Base-by-base conservation (phyloP, 2,888 invertebrate genomes). In the Microdon myrmicae region DNA sequence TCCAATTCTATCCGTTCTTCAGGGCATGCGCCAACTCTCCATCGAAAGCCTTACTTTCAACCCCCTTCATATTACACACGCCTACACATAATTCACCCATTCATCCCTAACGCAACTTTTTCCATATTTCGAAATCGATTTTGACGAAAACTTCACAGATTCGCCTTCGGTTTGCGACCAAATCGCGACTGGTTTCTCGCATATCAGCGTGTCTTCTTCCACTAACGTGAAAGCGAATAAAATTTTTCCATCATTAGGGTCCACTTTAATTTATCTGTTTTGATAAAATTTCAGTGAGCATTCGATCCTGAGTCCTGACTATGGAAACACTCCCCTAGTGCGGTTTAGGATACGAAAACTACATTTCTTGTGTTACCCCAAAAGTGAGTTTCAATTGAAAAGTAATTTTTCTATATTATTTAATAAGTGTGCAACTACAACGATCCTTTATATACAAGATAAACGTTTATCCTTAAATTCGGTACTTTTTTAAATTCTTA, bases 41-140 rank as follows among this genome's bases (percentile, higher is more conserved):
- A 38, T 16, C 17, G 53, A 55, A 48, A 35, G 39, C 28, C 2
- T 6, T 14, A 25, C 14, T 35, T 6, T 12, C 10, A 4, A 29
- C 32, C 43, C 17, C 29, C 39, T 34, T 31, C 31, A 28, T 14
- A 38, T n/a, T 3, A 16, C 16, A 29, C 17, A 39, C 20, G 26
- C 9, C 23, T 16, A 25, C 19, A 34, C 8, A 3, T 23, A 35
- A 28, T 38, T 16, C 47, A 44, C 29, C 29, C 55, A 48, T 31
- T 41, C 47, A 47, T 20, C 34, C 20, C 28, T 39, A 5, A 20
- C 12, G 13, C 14, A 64, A 64, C 53, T 58, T 64, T 55, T 58
- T 64, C 44, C 64, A 37, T 43, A 54, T 58, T 64, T 64, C 64
- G 58, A 64, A 64, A 64, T 64, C 64, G 64, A 64, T 64, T 64